phyloP scores from a whole-genome alignment of 2,888 invertebrate species.

The Eremobia ochroleuca region DNA sequence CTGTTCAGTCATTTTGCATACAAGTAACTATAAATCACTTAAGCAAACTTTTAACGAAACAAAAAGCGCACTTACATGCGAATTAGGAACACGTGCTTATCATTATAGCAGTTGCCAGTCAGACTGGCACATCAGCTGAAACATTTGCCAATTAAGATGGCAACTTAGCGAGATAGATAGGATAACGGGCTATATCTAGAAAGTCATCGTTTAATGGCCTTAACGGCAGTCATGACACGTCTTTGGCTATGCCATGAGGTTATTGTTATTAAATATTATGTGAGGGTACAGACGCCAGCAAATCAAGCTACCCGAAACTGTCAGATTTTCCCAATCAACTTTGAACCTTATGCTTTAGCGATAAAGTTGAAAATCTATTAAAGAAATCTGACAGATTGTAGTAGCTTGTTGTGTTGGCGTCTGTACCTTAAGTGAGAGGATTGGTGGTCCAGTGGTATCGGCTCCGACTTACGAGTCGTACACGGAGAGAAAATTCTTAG shows the following conservation, averaged over 20 bases:
- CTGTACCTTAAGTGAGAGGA: no score
- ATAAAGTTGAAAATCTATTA: no score
- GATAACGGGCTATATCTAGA: conserved; percentile 79
- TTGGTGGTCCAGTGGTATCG: no score
- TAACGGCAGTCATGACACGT: conserved; percentile 66
- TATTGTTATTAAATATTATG: conserved; percentile 69
- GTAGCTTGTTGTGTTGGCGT: no score
- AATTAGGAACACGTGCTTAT: conserved; percentile 54
- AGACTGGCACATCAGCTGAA: conserved; percentile 73
- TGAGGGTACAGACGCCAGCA: no score
- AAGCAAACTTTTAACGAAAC: conserved; percentile 29
- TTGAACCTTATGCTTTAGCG: no score
- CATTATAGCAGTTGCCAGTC: conserved; percentile 55
- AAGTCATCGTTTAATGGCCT: conserved; percentile 77
- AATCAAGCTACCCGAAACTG: no score
- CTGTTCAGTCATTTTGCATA: conserved; percentile 29
- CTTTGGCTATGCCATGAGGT: conserved; percentile 63
- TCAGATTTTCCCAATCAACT: no score
- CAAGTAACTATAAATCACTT: conserved; percentile 50
- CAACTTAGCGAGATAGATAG: conserved; percentile 69
- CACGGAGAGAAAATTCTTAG: no score
- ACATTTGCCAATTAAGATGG: conserved; percentile 77
- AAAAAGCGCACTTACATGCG: conserved; percentile 27
- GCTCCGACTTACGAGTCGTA: no score
- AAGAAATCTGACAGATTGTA: no score